Evolutionary conservation across 1,140 invertebrate genomes (phyloP), one percentile per base, ranked within the genome.

Genomic region (Lanistes nyassanus): DNA sequence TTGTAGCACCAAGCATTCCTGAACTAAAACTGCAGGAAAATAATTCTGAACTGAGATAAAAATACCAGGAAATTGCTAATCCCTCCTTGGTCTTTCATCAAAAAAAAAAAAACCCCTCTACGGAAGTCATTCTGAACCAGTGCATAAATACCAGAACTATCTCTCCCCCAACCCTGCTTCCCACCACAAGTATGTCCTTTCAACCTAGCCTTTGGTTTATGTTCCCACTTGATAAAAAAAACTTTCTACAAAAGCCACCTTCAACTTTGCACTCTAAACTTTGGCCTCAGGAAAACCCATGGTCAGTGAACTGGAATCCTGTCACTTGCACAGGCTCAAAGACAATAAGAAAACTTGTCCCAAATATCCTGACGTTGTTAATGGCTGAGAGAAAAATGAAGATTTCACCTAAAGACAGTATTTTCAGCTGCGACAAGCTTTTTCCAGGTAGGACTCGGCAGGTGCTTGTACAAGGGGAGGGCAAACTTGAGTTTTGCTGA

Each of bases 401-500:
- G n/a, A 16, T 42, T 39, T 71, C 81, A 86, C 85, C 80, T 67
- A 70, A 83, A 85, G 65, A 89, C 83, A 66, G 76, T 80, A 68
- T 89, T 87, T 73, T 90, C 88, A 51, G 81, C 77, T 26, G 80
- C 78, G 36, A 86, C 77, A 21, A 89, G 76, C 76, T 78, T 83
- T 67, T 82, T 86, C 84, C 86, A 87, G 23, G 79, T 82, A 26
- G 85, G 85, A 47, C 86, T 89, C 13, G 79, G 55, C 42, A 89
- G 77, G 29, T 39, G 81, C 68, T 82, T 83, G 76, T 84, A 85
- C 0, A 87, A 78, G 6, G 88, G 89, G 6, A 89, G 71, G 11
- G 83, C 80, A 77, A 88, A 86, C 37, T 82, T 80, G 31, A 89
- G 76, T 64, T 85, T 83, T n/a, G 84, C 80, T 3, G 89, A 89